phyloP scores from a whole-genome alignment of 2,797 vertebrate species.

The Triplophysa bombifrons region DNA sequence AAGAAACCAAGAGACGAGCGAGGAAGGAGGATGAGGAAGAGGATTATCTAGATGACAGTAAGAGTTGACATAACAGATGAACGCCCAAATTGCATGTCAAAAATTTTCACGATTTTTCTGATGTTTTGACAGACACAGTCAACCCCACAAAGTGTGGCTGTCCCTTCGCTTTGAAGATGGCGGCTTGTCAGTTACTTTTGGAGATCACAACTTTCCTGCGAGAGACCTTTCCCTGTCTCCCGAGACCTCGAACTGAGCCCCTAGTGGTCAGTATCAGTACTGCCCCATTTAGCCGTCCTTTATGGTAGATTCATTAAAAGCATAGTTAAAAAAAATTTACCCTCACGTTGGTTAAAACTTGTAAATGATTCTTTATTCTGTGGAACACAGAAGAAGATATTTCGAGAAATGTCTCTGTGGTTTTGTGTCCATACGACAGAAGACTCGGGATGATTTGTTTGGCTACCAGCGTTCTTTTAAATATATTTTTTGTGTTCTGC shows the following conservation, averaged over 20 bases:
- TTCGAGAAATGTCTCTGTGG: too few species aligned
- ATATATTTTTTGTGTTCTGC: too few species aligned
- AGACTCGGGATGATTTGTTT: too few species aligned
- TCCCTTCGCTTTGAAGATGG: slow-evolving; percentile 98
- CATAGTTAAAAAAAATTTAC: too few species aligned
- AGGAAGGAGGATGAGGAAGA: slow-evolving; percentile 98
- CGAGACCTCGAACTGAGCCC: slow-evolving; percentile 92
- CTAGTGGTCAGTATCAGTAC: slow-evolving; percentile 83
- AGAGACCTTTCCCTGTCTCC: slow-evolving; percentile 95
- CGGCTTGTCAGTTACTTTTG: slow-evolving; percentile 93
- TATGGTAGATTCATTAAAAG: not conserved
- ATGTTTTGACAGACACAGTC: slow-evolving; percentile 85
- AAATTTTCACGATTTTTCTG: not conserved
- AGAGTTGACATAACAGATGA: slow-evolving; percentile 65
- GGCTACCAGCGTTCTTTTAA: too few species aligned
- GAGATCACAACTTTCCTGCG: slow-evolving; percentile 98
- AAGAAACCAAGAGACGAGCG: slow-evolving; percentile 94
- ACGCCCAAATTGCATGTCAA: too few species aligned
- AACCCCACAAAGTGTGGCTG: slow-evolving; percentile 98
- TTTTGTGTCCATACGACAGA: too few species aligned
- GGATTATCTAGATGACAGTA: slow-evolving; percentile 99
- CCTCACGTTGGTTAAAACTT: too few species aligned
- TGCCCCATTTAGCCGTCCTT: not conserved
- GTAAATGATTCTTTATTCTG: too few species aligned
- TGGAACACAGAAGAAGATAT: too few species aligned